Conservation (phyloP, 2,888 invertebrate genomes). For the Panzeria rudis region DNA sequence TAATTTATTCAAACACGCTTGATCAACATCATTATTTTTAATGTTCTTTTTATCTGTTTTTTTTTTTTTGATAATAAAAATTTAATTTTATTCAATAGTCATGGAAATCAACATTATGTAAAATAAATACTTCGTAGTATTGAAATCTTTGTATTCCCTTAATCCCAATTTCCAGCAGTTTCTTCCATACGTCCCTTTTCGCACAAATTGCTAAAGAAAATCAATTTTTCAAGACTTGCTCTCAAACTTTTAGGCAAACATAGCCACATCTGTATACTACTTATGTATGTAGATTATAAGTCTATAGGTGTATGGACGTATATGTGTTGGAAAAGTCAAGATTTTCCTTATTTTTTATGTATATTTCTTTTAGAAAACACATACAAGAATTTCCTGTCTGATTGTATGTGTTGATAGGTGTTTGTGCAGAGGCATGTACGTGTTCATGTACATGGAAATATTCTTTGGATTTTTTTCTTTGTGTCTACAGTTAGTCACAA, state of each 20-base stretch:
- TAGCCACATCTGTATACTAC: neutral
- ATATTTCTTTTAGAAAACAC: neutral
- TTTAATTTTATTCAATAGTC: slow-evolving; percentile 50
- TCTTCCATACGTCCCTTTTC: neutral
- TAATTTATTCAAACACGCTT: slow-evolving; percentile 20
- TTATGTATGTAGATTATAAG: neutral
- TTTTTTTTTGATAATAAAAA: neutral
- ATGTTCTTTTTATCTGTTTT: neutral
- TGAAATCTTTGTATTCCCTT: slow-evolving; percentile 42
- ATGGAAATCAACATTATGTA: neutral
- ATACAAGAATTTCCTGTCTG: neutral
- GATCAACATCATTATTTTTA: slow-evolving; percentile 15
- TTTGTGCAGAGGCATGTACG: neutral
- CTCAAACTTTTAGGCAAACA: neutral
- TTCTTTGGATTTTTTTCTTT: neutral
- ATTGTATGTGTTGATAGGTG: neutral
- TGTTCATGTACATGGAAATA: slow-evolving; percentile 40
- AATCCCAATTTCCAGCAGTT: slow-evolving; percentile 47
- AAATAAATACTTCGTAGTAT: slow-evolving; percentile 33
- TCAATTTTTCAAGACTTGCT: slow-evolving; percentile 34
- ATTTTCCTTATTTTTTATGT: neutral
- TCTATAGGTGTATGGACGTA: neutral
- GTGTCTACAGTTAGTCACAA: neutral
- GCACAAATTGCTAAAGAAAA: slow-evolving; percentile 19
- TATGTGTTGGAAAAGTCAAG: slow-evolving; percentile 16